Evolutionary conservation across 2,888 invertebrate species (phyloP).

Genomic region (Eugnorisma glareosa): DNA sequence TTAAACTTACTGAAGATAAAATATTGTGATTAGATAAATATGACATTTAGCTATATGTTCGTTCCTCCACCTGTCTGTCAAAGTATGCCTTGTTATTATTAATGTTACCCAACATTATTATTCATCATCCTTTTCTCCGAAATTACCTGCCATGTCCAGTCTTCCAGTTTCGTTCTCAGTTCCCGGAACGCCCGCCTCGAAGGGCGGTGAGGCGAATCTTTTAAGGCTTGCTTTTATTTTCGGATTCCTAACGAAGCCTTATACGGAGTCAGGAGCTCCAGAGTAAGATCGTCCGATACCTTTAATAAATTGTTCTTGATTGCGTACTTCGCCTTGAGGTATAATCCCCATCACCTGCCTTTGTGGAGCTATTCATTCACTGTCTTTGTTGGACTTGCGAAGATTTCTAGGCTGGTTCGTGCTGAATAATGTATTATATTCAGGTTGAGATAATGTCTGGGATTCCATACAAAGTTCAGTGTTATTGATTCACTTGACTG

Average conservation of each 20-base stretch:
- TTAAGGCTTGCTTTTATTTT: slow-evolving; percentile 63
- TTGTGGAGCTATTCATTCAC: slow-evolving; percentile 43
- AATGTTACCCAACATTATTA: neutral
- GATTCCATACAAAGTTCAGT: slow-evolving; percentile 21
- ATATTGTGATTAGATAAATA: neutral
- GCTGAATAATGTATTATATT: slow-evolving; percentile 28
- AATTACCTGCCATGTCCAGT: slow-evolving; percentile 58
- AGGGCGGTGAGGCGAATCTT: slow-evolving; percentile 57
- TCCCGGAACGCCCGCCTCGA: slow-evolving; percentile 54
- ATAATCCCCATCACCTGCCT: slow-evolving; percentile 54
- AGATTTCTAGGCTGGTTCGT: slow-evolving; percentile 32
- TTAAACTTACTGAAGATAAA: neutral
- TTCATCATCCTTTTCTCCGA: slow-evolving; percentile 31
- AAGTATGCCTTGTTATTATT: neutral
- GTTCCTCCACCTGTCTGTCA: neutral
- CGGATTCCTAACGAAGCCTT: slow-evolving; percentile 62
- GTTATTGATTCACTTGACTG: slow-evolving; percentile 17
- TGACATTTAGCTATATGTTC: no score
- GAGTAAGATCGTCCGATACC: slow-evolving; percentile 63
- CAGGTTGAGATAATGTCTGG: slow-evolving; percentile 4
- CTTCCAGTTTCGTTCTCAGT: slow-evolving; percentile 34
- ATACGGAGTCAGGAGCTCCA: slow-evolving; percentile 57
- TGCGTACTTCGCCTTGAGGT: slow-evolving; percentile 54
- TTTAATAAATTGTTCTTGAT: slow-evolving; percentile 66
- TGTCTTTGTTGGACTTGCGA: slow-evolving; percentile 45